Evolutionary conservation across 1,140 invertebrate genomes (phyloP), one percentile per base, ranked within the genome.

Genomic region (Macrobrachium rosenbergii): DNA sequence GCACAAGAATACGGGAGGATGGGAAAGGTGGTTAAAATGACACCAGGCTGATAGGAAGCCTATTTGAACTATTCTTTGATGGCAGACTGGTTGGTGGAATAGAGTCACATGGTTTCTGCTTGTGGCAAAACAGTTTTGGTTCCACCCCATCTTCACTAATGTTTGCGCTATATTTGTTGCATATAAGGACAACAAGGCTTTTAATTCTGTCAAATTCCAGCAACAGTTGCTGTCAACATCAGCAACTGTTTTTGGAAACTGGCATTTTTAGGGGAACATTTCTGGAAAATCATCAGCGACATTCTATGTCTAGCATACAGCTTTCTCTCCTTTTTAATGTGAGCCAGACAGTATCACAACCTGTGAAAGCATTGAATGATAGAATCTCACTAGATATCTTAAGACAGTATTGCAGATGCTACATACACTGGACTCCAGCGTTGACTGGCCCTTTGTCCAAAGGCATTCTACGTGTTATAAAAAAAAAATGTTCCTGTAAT

Each of bases 71-170:
- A n/a, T 63, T 63, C 62, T n/a, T 63, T 63, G 62, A 14, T 12
- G 62, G 62, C 62, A 14, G 62, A 12, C 62, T 63, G 62, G 72
- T 73, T 73, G 72, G 72, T 73, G 72, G 12, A 73, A 73, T 73
- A 12, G 72, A 73, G 12, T 73, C 28, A 28, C 23, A 73, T 28
- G 69, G 23, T 28, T 23, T 73, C 72, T 16, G 72, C 72, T 73
- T 63, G 62, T 63, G 62, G 62, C 62, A 63, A 63, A 63, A 63
- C n/a, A 63, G 62, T 14, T 63, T 63, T 63, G 12, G 62, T 63
- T n/a, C n/a, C n/a, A n/a, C n/a, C n/a, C n/a, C n/a, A n/a, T n/a
- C n/a, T n/a, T n/a, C 62, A 63, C 62, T 63, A 63, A 12, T 63
- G 62, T 12, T n/a, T 63, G n/a, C n/a, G n/a, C n/a, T n/a, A n/a